Evolutionary conservation across 2,888 invertebrate species (phyloP).

Genomic region (Acholoe squamosa): DNA sequence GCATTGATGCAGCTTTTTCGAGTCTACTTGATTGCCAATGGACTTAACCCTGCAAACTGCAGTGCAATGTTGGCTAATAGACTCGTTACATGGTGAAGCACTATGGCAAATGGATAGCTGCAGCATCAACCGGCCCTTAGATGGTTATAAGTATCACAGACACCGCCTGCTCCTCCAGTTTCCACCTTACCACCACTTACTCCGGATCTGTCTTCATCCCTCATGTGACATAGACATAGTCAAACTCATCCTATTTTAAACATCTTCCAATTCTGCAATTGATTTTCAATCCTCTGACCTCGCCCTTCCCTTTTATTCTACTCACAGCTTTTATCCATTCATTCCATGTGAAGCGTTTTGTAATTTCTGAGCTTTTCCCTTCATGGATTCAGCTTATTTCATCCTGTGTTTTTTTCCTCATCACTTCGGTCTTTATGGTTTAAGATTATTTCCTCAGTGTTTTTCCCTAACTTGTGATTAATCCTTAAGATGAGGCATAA

Average conservation of each 20-base stretch:
- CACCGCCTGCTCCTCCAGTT: background rate
- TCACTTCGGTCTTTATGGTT: background rate
- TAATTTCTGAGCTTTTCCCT: background rate
- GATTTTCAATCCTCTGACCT: background rate
- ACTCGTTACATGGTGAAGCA: too few relatives aligned
- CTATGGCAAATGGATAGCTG: too few relatives aligned
- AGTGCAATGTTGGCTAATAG: too few relatives aligned
- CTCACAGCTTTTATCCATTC: background rate
- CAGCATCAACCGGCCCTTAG: too few relatives aligned
- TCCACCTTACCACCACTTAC: background rate
- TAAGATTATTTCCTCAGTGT: background rate
- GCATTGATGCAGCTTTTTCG: too few relatives aligned
- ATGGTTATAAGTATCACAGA: too few relatives aligned
- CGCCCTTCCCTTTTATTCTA: background rate
- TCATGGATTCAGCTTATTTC: background rate
- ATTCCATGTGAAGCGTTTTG: background rate
- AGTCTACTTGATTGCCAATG: too few relatives aligned
- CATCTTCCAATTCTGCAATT: background rate
- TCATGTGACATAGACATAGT: background rate
- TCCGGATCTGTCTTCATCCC: background rate
- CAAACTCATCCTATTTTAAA: background rate
- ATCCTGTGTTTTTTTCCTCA: too few relatives aligned
- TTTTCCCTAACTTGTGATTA: background rate
- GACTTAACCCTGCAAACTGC: too few relatives aligned
- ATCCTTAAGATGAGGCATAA: constrained; percentile 14